Evolutionary conservation across 2,113 vertebrate genomes (phyloP), one percentile per base, ranked within the genome.

Genomic region (Lagenorhynchus albirostris): DNA sequence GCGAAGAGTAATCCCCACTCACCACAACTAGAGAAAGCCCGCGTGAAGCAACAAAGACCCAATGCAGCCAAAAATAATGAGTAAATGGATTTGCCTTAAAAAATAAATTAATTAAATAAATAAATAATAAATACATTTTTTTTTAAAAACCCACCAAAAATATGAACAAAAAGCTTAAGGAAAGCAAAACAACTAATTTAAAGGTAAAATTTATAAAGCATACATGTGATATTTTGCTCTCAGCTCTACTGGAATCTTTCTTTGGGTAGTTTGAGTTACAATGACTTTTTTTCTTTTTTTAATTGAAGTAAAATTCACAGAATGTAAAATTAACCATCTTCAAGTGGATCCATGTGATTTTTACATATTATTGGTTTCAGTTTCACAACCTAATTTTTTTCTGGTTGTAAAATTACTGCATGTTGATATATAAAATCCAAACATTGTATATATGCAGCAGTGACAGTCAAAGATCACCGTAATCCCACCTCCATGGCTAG

Each of bases 221-320:
- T 76, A 88, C 85, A n/a, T 92, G 82, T 50, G 58, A 83, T 81
- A 94, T 80, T 71, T 97, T 97, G 47, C 67, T 94, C 29, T 95
- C 89, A 36, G 36, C 6, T 88, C 21, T 55, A 36, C 8, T 73
- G 79, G 18, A 92, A 68, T 71, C 55, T 58, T 83, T 58, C 73
- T 96, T 91, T 76, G 63, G 67, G 77, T 47, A 38, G 47, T 62
- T 70, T 96, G 85, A 58, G 81, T 90, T 70, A 89, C 65, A 86
- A 84, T 95, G 21, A 77, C 92, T 85, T 95, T 63, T 38, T 82
- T 73, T 50, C n/a, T n/a, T 50, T 31, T 83, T 83, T 50, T 0
- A 74, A 83, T n/a, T 65, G 67, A 65, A 89, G 20, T 41, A 55
- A 89, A 73, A 71, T 29, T 73, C 67, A 94, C n/a, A 23, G 31